Evolutionary conservation across 1,140 invertebrate genomes (phyloP).

Genomic region (Panagrolaimus sp.): DNA sequence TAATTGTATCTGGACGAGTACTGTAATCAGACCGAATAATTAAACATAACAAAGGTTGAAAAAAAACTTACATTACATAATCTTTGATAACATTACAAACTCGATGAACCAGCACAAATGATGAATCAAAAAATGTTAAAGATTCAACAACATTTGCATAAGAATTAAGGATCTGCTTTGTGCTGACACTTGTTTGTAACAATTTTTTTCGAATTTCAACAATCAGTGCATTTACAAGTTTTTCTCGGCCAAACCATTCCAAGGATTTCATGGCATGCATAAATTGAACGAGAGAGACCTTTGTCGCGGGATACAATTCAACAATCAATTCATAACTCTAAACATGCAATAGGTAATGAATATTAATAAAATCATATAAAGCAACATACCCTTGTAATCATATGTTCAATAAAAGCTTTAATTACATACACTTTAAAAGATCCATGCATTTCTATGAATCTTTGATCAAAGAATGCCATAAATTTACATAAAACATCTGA

Average conservation of each 20-base stretch:
- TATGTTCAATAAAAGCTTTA: not conserved
- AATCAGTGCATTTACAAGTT: conserved; percentile 31
- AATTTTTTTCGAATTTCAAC: conserved; percentile 29
- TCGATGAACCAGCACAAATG: conserved; percentile 84
- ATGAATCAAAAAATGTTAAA: conserved; percentile 81
- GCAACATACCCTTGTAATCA: not conserved
- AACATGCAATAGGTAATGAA: no score
- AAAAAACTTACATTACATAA: conserved; percentile 62
- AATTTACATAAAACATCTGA: not conserved
- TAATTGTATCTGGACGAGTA: conserved; percentile 51
- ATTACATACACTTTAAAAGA: not conserved
- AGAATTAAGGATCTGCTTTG: conserved; percentile 90
- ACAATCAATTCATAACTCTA: conserved; percentile 31
- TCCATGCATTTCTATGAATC: not conserved
- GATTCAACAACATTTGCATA: conserved; percentile 91
- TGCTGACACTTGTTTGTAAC: conserved; percentile 70
- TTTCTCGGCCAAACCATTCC: conserved; percentile 44
- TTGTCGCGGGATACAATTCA: conserved; percentile 28
- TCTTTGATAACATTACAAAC: conserved; percentile 84
- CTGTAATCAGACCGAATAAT: conserved; percentile 37
- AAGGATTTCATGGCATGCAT: conserved; percentile 24
- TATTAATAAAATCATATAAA: no score
- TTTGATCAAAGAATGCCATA: not conserved
- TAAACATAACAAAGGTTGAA: not conserved
- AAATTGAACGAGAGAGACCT: conserved; percentile 16